Base-by-base conservation (phyloP, 2,888 invertebrate genomes). In the Scaeva pyrastri region DNA sequence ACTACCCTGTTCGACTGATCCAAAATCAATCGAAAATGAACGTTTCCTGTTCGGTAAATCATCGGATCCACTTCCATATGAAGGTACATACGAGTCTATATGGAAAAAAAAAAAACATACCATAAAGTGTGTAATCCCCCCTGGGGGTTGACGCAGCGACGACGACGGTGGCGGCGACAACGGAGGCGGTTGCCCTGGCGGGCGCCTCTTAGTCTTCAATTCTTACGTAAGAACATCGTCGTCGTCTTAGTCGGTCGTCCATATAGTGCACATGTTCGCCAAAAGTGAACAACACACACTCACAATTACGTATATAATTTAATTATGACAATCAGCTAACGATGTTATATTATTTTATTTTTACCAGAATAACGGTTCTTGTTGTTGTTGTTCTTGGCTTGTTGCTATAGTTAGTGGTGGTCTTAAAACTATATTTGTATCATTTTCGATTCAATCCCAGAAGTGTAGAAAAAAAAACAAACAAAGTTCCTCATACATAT, bases 291-390 rank as follows among this genome's bases (percentile, higher is more conserved):
- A 52, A 36, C 73, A 60, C 39, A 41, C 31, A 64, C 31, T 70
- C 31, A 45, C 36, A 55, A 43, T 56, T 39, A 79, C 31, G 68
- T 80, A 50, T 4, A 31, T 68, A 85, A 80, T 85, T 80, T 41
- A 85, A 85, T 85, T 85, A 85, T 77, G 85, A 73, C 85, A 80
- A 80, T 76, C 66, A 66, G 68, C 68, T 68, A 84, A 76, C 66
- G 68, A 41, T 52, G 21, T 71, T 31, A 41, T 16, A 45, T n/a
- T n/a, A n/a, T 39, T 21, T 45, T 75, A 2, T 31, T 26, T 52
- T 43, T 55, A n/a, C 8, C 56, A 50, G n/a, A 36, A 16, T 68
- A 56, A 50, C 50, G n/a, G 55, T 55, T 62, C 23, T 60, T 74
- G 36, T 16, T n/a, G n/a, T n/a, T n/a, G n/a, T n/a, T n/a, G n/a